These are phyloP conservation scores for Valencia hispanica DNA, from an alignment of 2,797 vertebrate genomes.

Conservation along the genomic window DNA sequence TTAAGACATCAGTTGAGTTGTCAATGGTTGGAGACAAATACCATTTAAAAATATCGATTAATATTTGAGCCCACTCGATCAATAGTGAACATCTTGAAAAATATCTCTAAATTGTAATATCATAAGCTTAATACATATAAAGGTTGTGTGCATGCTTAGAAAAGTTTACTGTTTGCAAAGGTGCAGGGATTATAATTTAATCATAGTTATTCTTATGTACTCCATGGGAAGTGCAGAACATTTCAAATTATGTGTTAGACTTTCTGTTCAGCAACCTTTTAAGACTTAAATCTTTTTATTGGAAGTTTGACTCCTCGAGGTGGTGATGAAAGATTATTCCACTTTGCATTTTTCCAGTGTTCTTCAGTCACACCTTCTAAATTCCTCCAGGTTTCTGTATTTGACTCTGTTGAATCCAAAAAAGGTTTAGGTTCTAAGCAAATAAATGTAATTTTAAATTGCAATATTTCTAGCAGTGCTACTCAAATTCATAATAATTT, in stretches of 20 bases:
- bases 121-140: conserved; percentile 14
- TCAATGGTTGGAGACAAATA: neutral
- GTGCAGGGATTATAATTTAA: conserved; percentile 3
- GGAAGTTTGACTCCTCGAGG: conserved; percentile 48
- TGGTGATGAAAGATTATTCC: conserved; percentile 30
- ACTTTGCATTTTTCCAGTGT: conserved; percentile 31
- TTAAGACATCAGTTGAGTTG: neutral
- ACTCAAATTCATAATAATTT: neutral
- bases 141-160: conserved; percentile 15
- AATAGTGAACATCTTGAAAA: neutral
- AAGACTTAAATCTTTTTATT: conserved; percentile 56
- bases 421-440: conserved; percentile 23
- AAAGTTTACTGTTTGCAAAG: conserved; percentile 30
- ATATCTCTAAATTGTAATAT: neutral
- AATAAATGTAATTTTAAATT: conserved; percentile 19
- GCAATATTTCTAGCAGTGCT: neutral
- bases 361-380: conserved; percentile 29
- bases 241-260: conserved; percentile 31
- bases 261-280: conserved; percentile 27
- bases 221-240: conserved; percentile 12
- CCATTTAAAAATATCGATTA: neutral
- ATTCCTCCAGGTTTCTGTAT: conserved; percentile 25
- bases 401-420: conserved; percentile 12
- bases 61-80: neutral
- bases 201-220: conserved; percentile 32